Percentiles rank a stretch among this genome's conserved stretches.
These are phyloP conservation scores for Folsomia manolachei DNA, from an alignment of 2,888 invertebrate genomes.

Conservation along the genomic window DNA sequence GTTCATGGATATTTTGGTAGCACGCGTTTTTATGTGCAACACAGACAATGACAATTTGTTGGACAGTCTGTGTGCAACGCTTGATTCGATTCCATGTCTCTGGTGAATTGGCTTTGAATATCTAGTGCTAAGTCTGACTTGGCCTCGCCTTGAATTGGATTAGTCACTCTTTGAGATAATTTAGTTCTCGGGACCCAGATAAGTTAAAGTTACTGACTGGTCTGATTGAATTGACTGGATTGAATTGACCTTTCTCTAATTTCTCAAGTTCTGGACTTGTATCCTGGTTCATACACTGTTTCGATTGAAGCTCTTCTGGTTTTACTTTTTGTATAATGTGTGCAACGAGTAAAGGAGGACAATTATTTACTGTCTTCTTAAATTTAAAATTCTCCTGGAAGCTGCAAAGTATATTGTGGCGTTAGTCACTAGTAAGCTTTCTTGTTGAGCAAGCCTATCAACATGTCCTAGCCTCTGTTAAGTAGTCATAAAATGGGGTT, in stretches of 20 bases:
- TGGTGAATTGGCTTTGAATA: too few species aligned
- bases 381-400: too few species aligned
- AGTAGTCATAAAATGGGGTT: background rate
- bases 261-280: background rate
- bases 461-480: background rate
- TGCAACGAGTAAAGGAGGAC: background rate
- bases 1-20: background rate
- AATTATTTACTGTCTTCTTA: too few species aligned
- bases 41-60: slow-evolving; percentile 10
- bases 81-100: background rate
- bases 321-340: background rate
- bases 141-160: background rate
- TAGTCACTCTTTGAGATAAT: background rate
- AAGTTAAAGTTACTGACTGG: too few species aligned
- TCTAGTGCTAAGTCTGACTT: too few species aligned
- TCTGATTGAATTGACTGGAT: background rate
- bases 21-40: background rate
- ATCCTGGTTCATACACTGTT: too few species aligned
- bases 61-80: background rate
- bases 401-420: too few species aligned
- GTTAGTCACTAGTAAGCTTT: too few species aligned
- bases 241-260: background rate
- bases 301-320: background rate
- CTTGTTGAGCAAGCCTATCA: too few species aligned
- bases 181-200: background rate